Percentiles rank a stretch among this genome's conserved stretches.
These are phyloP conservation scores for Blera fallax DNA, from an alignment of 2,888 invertebrate species.

Conservation along the genomic window DNA sequence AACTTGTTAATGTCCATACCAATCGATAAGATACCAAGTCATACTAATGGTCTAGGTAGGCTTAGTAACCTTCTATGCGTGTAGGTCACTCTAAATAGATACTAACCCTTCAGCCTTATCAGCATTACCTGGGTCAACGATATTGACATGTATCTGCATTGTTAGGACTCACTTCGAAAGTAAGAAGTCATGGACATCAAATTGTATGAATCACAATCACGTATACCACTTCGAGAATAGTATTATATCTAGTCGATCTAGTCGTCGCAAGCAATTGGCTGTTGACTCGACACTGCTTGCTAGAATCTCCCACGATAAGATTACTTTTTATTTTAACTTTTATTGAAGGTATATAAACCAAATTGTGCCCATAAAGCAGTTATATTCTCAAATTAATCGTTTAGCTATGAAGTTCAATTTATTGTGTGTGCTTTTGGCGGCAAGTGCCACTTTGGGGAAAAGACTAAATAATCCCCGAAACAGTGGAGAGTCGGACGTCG, in stretches of 20 bases:
- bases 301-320: background rate
- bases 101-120: too few relatives aligned
- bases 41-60: too few relatives aligned
- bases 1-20: too few relatives aligned
- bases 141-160: too few relatives aligned
- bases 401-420: slow-evolving; percentile 39
- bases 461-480: background rate
- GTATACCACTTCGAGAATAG: background rate
- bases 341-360: slow-evolving; percentile 38
- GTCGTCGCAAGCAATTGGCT: background rate
- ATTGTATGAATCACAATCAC: background rate
- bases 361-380: slow-evolving; percentile 16
- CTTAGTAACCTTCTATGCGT: too few relatives aligned
- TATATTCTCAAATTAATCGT: slow-evolving; percentile 3
- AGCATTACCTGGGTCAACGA: too few relatives aligned
- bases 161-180: background rate
- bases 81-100: too few relatives aligned
- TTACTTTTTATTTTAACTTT: background rate
- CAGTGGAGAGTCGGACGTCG: background rate
- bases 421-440: slow-evolving; percentile 21
- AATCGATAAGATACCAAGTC: too few relatives aligned
- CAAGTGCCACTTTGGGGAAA: slow-evolving; percentile 8
- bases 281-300: background rate
- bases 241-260: background rate
- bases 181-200: background rate